Evolutionary conservation across 2,888 invertebrate species (phyloP), one percentile per base, ranked within the genome.

Genomic region (Apantesis nais): DNA sequence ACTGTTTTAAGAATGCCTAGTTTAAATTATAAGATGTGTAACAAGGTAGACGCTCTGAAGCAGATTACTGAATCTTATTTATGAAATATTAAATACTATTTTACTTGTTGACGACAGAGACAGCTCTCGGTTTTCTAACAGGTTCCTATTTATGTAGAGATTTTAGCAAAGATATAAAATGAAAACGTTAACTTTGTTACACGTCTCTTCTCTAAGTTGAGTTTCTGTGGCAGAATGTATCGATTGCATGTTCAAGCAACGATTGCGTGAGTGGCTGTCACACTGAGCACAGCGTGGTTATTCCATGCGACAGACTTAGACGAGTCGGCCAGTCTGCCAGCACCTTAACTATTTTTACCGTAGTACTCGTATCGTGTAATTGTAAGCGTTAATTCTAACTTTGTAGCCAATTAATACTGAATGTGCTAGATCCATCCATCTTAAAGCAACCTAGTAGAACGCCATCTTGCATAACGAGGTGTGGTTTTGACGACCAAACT

Each of bases 341-440:
- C 74, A 73, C 77, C 80, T 81, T 83, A 74, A 84, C 84, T 86
- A 85, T 84, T 87, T 86, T 86, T 86, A 86, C 84, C 75, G 82
- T 90, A 89, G 87, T 87, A 83, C 81, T 90, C 84, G 85, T 88
- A 85, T 88, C 84, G 84, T 86, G 78, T 89, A 86, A 80, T 71
- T 86, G 73, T 90, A 90, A 90, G 89, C 86, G 85, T 88, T 89
- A 86, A 88, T 88, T 90, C 86, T 90, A 89, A 91, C 84, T 92
- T 85, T 87, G 88, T 92, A 92, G 93, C 82, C 81, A 87, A 86
- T 88, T 86, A 88, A 87, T 87, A 91, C 86, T 93, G 86, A 91
- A 91, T 92, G 90, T 92, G 91, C 91, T 92, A 91, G 92, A 85
- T 91, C 89, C 89, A 91, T 90, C 91, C 90, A 87, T 89, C 85